phyloP scores from a whole-genome alignment of 1,140 invertebrate genomes.

The Drepana arcuata region DNA sequence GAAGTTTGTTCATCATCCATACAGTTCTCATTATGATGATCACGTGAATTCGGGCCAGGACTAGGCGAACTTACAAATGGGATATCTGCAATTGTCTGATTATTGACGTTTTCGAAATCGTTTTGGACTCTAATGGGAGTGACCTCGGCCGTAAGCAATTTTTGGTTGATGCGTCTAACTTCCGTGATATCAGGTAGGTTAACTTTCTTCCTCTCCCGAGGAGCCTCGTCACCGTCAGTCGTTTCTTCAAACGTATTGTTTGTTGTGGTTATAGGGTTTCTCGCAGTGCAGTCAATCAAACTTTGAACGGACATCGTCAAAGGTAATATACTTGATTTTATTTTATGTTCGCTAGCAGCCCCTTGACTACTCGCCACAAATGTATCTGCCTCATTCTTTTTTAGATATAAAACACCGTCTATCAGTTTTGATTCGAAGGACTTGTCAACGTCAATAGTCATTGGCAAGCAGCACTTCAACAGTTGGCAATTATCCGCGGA shows the following conservation, averaged over 20 bases:
- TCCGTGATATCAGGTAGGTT: slow-evolving; percentile 34
- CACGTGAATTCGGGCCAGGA: not conserved
- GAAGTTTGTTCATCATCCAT: not conserved
- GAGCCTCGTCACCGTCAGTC: too few relatives aligned
- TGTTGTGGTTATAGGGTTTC: slow-evolving; percentile 5
- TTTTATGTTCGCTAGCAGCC: slow-evolving; percentile 1
- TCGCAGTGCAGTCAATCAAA: slow-evolving; percentile 17
- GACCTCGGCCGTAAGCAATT: slow-evolving; percentile 34
- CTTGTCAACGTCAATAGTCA: slow-evolving; percentile 52
- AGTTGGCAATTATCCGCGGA: slow-evolving; percentile 33
- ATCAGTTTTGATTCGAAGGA: slow-evolving; percentile 45
- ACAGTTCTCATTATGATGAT: not conserved
- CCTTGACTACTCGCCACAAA: too few relatives aligned
- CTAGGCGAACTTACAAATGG: not conserved
- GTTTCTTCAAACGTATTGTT: slow-evolving; percentile 1
- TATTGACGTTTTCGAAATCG: not conserved
- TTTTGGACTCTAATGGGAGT: slow-evolving; percentile 21
- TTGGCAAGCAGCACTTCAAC: slow-evolving; percentile 40
- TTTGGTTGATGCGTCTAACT: slow-evolving; percentile 33
- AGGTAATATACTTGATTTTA: slow-evolving; percentile 14
- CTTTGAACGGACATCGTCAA: slow-evolving; percentile 26
- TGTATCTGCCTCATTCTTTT: slow-evolving; percentile 5
- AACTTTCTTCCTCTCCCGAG: slow-evolving; percentile 37
- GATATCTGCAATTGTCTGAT: not conserved
- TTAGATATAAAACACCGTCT: slow-evolving; percentile 34